Base-by-base conservation (phyloP, 2,797 vertebrate genomes). In the Lophotriccus pileatus region DNA sequence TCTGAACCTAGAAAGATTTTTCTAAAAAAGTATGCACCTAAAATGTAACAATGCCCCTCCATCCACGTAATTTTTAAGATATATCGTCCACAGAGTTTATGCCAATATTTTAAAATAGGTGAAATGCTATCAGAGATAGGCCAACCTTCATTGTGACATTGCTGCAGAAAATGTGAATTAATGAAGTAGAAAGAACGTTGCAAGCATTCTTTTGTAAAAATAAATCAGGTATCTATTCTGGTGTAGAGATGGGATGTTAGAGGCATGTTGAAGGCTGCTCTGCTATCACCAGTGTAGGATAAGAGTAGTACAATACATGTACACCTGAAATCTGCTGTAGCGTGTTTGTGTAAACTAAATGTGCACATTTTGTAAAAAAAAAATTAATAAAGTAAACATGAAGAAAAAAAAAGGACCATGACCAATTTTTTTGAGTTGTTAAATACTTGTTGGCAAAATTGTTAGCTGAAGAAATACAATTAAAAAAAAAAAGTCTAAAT, bases 311-410 rank as follows among this genome's bases (percentile, higher is more conserved):
- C 97, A 97, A 86, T 98, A 97, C 97, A 96, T 98, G 97, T 98
- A 97, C 97, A 97, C 96, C 84, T 96, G 95, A 98, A 96, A 97
- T 94, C 90, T 96, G 97, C 97, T 97, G 96, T 98, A 96, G 73
- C 6, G 85, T 98, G 94, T 97, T 95, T 97, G 97, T 98, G 97
- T 97, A 97, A 97, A 97, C 81, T 97, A 95, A 98, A 97, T 92
- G 95, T 98, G 98, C 97, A 98, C 93, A 98, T 98, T 98, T 98
- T 98, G 97, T 98, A 98, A 96, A 96, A 98, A 79, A 98, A 86
- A 91, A 96, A 27, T 95, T 95, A 98, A 98, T 95, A 84, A 94
- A 97, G 20, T 96, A 96, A 97, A 94, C 41, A 74, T 92, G 55
- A 83, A 91, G 55, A 79, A 90, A 91, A 91, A 91, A 83, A 39